Evolutionary conservation across 2,888 invertebrate species (phyloP).

Genomic region (Linyphia triangularis): DNA sequence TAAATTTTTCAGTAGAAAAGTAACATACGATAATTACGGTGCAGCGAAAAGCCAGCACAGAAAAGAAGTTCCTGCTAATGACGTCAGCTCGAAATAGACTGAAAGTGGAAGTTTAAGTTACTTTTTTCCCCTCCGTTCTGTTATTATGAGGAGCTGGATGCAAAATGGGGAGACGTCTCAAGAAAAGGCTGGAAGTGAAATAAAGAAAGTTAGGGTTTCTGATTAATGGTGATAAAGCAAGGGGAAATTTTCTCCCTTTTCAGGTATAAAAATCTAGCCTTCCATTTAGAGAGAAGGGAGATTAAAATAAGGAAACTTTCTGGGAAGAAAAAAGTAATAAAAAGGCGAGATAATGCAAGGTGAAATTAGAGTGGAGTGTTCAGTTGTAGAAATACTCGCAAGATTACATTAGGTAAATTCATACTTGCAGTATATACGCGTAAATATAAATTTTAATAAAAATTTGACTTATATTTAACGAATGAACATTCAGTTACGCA

Average conservation of each 20-base stretch:
- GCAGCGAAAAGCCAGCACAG: slow-evolving; percentile 29
- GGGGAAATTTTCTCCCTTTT: slow-evolving; percentile 35
- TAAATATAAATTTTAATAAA: background rate
- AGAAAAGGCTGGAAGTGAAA: slow-evolving; percentile 41
- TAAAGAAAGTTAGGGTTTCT: slow-evolving; percentile 52
- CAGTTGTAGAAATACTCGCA: background rate
- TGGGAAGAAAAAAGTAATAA: background rate
- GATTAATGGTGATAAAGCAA: slow-evolving; percentile 54
- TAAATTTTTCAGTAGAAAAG: slow-evolving; percentile 58
- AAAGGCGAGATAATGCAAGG: background rate
- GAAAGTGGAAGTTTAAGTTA: slow-evolving; percentile 51
- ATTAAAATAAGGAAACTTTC: slow-evolving; percentile 9
- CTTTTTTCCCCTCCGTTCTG: slow-evolving; percentile 9
- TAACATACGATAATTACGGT: slow-evolving; percentile 53
- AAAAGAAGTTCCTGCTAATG: slow-evolving; percentile 54
- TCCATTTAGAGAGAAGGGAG: slow-evolving; percentile 14
- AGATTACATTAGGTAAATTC: background rate
- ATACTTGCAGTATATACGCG: background rate
- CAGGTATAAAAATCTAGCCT: slow-evolving; percentile 41
- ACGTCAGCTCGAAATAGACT: slow-evolving; percentile 64
- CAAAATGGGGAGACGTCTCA: slow-evolving; percentile 33
- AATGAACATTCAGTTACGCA: no score
- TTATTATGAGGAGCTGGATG: slow-evolving; percentile 55
- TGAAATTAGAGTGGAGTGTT: background rate
- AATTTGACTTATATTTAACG: no score